Base-by-base conservation (phyloP, 2,113 vertebrate genomes). In the Alligator sinensis region DNA sequence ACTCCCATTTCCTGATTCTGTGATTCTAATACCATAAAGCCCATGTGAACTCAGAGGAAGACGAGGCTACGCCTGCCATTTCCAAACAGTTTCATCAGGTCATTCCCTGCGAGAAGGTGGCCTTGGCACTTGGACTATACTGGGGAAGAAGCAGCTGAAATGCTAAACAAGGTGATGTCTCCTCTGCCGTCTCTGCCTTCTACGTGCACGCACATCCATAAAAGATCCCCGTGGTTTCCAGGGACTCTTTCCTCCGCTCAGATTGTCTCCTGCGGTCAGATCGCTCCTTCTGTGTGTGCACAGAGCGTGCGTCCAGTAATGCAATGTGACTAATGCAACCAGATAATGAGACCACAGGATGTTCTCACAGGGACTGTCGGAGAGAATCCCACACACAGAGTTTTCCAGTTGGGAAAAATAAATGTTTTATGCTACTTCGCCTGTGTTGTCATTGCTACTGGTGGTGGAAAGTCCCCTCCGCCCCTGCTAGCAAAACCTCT, bases 21-120 rank as follows among this genome's bases (percentile, higher is more conserved):
- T 47, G 47, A 47, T 47, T 9, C 47, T 47, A 47, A 47, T 92
- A 88, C 28, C 0, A 0, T 82, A 62, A 70, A 47, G 14, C 59
- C 59, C 11, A 89, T 74, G 75, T 60, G 68, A 61, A 14, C 62
- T n/a, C 84, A 86, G 27, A 88, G 84, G 88, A 74, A 88, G 70
- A 63, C 3, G 58, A 38, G 60, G 38, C 85, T 30, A 3, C 64
- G 34, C 27, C 0, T 92, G 87, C 54, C 61, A 81, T 91, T 95
- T n/a, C n/a, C 27, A 66, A 30, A n/a, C n/a, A 15, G 18, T 30
- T 68, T 92, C 57, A 11, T 77, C 66, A 93, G 47, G 47, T 88
- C 93, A 86, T 92, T 93, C 89, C 79, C 62, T 93, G 59, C 4
- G 93, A 90, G 81, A 96, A 91, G 57, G 94, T 89, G 91, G 91